Conservation (phyloP, 2,888 invertebrate species). For the Mactromeris polynyma region DNA sequence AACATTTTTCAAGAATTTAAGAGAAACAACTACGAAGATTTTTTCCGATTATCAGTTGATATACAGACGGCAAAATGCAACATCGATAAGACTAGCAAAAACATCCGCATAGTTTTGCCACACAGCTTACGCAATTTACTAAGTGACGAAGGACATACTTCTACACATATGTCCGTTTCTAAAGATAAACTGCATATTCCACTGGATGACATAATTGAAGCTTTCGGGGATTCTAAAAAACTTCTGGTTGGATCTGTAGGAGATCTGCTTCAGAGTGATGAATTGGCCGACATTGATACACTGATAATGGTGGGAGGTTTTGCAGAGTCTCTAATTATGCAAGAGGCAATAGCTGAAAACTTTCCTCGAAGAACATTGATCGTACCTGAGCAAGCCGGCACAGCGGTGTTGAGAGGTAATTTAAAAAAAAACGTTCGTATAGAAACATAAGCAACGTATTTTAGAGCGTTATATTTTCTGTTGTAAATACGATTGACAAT, state of each 20-base stretch:
- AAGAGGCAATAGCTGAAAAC: neutral
- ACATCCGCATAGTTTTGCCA: neutral
- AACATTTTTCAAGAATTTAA: conserved; percentile 4
- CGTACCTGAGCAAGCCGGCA: neutral
- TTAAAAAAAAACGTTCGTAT: too few relatives aligned
- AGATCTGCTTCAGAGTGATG: neutral
- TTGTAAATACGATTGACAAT: too few relatives aligned
- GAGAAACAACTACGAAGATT: neutral
- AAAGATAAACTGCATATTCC: conserved; percentile 5
- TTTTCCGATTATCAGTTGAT: neutral
- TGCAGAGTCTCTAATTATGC: neutral
- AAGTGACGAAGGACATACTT: neutral
- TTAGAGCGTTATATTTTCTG: too few relatives aligned
- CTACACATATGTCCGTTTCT: neutral
- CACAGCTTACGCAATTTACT: neutral
- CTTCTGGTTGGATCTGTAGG: neutral
- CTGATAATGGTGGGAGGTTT: neutral
- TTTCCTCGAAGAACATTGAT: neutral
- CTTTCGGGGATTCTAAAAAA: neutral
- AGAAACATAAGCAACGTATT: too few relatives aligned
- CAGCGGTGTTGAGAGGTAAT: neutral
- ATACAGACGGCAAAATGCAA: neutral
- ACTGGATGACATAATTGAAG: neutral
- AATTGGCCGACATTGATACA: neutral
- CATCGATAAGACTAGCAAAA: neutral